Evolutionary conservation across 2,888 invertebrate species (phyloP).

Genomic region (Brenthis daphne): DNA sequence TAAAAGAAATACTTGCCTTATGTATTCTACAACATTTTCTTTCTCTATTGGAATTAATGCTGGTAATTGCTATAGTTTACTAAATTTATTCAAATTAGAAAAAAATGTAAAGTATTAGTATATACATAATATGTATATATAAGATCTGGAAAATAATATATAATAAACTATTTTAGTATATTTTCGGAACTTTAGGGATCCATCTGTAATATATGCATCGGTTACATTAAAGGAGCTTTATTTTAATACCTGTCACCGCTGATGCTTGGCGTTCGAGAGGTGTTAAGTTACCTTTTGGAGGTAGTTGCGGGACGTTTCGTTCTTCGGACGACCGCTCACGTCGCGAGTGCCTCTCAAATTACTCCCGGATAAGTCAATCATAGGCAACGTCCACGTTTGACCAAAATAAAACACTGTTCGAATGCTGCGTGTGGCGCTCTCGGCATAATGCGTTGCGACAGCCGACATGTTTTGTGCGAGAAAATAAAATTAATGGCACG

Average conservation of each 20-base stretch:
- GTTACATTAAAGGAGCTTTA: conserved; percentile 47
- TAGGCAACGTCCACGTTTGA: conserved; percentile 71
- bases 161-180: conserved; percentile 13
- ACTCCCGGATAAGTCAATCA: conserved; percentile 83
- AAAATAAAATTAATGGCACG: conserved; percentile 81
- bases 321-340: conserved; percentile 43
- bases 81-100: neutral
- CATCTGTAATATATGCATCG: conserved; percentile 41
- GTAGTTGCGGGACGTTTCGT: conserved; percentile 47
- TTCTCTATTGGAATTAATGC: too few relatives aligned
- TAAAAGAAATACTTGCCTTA: conserved; percentile 2
- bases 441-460: conserved; percentile 78
- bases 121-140: neutral
- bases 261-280: conserved; percentile 40
- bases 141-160: conserved; percentile 9
- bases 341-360: conserved; percentile 76
- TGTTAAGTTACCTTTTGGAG: conserved; percentile 63
- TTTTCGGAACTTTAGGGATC: conserved; percentile 40
- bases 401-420: conserved; percentile 77
- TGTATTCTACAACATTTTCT: neutral
- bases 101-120: neutral
- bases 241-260: conserved; percentile 65
- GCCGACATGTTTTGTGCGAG: conserved; percentile 81
- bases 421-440: conserved; percentile 78
- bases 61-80: neutral